Base-by-base conservation (phyloP, 1,140 invertebrate genomes). In the Drosophila guanche region DNA sequence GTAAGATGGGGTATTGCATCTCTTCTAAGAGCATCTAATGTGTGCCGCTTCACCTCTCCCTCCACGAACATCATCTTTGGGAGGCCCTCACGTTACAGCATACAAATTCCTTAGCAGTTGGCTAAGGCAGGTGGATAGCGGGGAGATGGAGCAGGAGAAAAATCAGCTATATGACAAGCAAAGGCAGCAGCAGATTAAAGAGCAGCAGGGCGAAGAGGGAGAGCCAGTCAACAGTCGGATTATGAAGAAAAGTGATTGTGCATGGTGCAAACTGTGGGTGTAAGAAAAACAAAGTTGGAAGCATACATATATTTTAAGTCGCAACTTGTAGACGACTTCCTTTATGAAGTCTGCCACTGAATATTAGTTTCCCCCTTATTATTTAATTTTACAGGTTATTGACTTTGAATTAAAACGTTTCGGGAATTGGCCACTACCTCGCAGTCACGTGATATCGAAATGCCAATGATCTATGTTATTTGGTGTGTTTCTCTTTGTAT, bases 361-460 rank as follows among this genome's bases (percentile, higher is more conserved):
- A 27, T 5, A 27, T 6, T 6, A 3, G 2, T 20, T 20, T 29
- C n/a, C 8, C 4, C 5, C 0, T 10, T 43, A 0, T 2, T 41
- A 2, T 22, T 61, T 16, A 0, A 0, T 6, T 57, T 57, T 1
- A 3, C 2, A 22, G 16, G 33, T 37, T 4, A 4, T 33, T 12
- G 3, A 33, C 8, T 22, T 27, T 47, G 16, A 5, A 23, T 6
- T 33, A 61, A 3, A 81, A 72, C 79, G 75, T 51, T 62, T 66
- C 42, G 89, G 90, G 80, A 90, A 85, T 73, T 73, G 81, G 90
- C 90, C 86, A 90, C 89, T 91, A 91, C 90, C 89, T 91, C 83
- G 75, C 85, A 85, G 73, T 85, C 90, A 91, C 90, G 86, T 91
- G 90, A 80, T 90, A 52, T 3, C 33, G 48, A 54, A 59, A 43